Evolutionary conservation across 1,140 invertebrate genomes (phyloP), one percentile per base, ranked within the genome.

Genomic region (Achroia grisella): DNA sequence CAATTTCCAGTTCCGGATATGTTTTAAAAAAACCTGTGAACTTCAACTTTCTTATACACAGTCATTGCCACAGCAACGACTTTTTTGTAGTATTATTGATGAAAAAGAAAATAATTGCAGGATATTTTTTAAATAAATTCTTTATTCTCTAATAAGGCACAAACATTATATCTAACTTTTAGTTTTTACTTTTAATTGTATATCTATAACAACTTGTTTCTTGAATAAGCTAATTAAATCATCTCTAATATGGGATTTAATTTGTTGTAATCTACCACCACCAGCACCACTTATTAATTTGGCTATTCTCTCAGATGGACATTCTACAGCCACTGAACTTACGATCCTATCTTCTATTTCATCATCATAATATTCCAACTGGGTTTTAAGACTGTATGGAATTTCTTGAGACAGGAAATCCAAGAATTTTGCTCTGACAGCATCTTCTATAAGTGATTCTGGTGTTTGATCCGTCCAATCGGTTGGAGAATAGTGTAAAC

Each of bases 321-420:
- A 93, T 23, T 85, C 76, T 0, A 95, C 87, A 30, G 87, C 57
- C 0, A 95, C 89, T 1, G 90, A 82, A 45, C 90, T 81, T 36
- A 85, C 86, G 6, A 95, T 86, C 44, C 84, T 82, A 56, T 90
- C 88, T 86, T 64, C 88, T 59, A 88, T 83, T 12, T 88, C 72
- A 39, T 86, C 74, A 49, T 92, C 89, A 65, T 90, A 92, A 71
- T 90, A 90, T 70, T 94, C 92, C 1, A 94, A 59, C 42, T 87
- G 65, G 15, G 91, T 87, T 48, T 88, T 73, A 1, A 96, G 68
- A 39, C 84, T 87, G 61, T 97, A 97, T 1, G 96, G 96, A 30
- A 97, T 89, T 85, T 97, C 94, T 54, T 95, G 87, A 1, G 90
- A 88, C 34, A 97, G 82, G 71, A 91, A 87, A 66, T 98, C 93